Evolutionary conservation across 2,797 vertebrate genomes (phyloP).

Genomic region (Sebastolobus altivelis): DNA sequence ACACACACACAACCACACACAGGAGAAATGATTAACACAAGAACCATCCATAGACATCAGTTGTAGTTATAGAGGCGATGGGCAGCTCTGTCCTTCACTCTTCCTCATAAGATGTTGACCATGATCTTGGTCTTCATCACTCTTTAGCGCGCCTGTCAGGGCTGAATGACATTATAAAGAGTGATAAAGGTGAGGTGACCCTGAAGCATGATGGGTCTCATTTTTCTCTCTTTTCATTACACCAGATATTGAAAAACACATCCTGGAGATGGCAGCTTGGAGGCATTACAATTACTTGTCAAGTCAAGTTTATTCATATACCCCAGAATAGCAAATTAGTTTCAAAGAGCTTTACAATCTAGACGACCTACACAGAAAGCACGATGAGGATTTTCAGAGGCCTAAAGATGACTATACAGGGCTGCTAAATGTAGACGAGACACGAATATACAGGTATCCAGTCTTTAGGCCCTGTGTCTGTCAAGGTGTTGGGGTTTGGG

Average conservation of each 20-base stretch:
- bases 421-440: too few relatives aligned
- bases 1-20: background rate
- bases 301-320: background rate
- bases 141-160: background rate
- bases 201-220: background rate
- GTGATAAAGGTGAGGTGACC: background rate
- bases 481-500: background rate
- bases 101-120: background rate
- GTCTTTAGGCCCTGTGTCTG: background rate
- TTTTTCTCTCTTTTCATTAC: constrained; percentile 1
- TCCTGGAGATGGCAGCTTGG: background rate
- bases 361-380: background rate
- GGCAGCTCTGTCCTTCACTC: background rate
- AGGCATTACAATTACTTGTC: background rate
- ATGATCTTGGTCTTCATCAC: background rate
- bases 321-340: background rate
- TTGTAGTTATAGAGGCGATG: background rate
- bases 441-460: background rate
- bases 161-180: background rate
- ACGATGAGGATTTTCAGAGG: background rate
- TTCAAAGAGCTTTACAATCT: background rate
- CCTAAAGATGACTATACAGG: too few relatives aligned
- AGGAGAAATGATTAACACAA: background rate
- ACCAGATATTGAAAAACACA: background rate
- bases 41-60: background rate